A percentile compares a stretch with the other conserved stretches of the same genome.
phyloP scores from a whole-genome alignment of 2,113 vertebrate genomes.

The Cyanocitta stelleri region DNA sequence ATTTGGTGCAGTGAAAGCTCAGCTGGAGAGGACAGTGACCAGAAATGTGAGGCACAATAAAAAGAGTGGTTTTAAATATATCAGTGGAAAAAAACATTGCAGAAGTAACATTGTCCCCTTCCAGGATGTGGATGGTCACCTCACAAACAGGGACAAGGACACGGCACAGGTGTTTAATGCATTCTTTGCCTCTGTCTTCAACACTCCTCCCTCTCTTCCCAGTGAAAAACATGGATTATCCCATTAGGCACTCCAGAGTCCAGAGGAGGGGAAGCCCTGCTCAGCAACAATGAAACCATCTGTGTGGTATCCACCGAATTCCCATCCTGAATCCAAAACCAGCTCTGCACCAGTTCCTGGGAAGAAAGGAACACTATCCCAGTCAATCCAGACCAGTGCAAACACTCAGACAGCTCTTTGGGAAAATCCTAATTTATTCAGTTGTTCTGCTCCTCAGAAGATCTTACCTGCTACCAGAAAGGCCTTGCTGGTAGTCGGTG shows the following conservation, averaged over 20 bases:
- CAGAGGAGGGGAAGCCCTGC: neutral
- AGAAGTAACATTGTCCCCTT: neutral
- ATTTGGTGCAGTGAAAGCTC: neutral
- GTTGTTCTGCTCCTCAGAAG: neutral
- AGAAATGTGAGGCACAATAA: neutral
- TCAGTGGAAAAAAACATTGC: too few relatives aligned
- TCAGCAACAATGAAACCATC: neutral
- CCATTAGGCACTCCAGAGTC: too few relatives aligned
- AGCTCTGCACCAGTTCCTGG: neutral
- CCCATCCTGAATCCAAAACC: neutral
- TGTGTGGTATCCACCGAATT: neutral
- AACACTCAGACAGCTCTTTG: neutral
- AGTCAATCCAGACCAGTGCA: neutral
- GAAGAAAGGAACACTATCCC: neutral
- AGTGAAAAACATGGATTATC: neutral
- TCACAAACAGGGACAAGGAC: neutral
- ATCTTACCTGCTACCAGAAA: neutral
- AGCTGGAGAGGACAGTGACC: neutral
- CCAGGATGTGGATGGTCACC: neutral
- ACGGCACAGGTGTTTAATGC: neutral
- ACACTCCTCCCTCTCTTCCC: neutral
- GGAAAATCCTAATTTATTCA: neutral
- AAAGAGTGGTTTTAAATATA: neutral
- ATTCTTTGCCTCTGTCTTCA: neutral
- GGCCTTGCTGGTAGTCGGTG: rapidly evolving